phyloP scores from a whole-genome alignment of 2,113 vertebrate genomes.

The Mandrillus leucophaeus region DNA sequence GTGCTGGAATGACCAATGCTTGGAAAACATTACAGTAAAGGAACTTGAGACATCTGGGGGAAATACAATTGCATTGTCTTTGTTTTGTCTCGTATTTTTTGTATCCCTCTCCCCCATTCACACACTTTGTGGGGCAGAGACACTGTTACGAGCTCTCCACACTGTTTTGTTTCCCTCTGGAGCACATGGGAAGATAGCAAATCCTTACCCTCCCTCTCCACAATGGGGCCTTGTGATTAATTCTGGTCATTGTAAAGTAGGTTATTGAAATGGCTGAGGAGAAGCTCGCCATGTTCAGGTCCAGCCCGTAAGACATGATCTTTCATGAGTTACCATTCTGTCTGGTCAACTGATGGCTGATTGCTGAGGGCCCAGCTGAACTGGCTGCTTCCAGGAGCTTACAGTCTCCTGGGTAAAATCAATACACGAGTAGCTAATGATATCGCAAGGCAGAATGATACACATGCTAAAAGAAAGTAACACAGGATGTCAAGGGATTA shows the following conservation, averaged over 20 bases:
- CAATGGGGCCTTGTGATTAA: not conserved
- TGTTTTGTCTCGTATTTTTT: not conserved
- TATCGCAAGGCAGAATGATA: not conserved
- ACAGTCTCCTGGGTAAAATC: not conserved
- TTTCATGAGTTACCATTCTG: not conserved
- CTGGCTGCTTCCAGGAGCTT: not conserved
- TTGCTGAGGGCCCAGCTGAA: not conserved
- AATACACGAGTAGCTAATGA: not conserved
- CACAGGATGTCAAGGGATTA: not conserved
- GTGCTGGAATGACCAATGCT: not conserved
- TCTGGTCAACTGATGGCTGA: not conserved
- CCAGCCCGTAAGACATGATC: not conserved
- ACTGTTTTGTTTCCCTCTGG: not conserved
- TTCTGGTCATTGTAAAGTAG: not conserved
- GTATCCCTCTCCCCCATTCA: accelerated
- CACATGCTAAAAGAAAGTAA: not conserved
- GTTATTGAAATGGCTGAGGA: not conserved
- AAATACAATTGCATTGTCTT: not conserved
- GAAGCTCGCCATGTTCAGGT: not conserved
- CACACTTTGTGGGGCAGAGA: not conserved
- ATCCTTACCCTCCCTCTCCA: not conserved
- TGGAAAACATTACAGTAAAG: not conserved
- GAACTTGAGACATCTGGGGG: not conserved
- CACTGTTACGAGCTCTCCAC: not conserved
- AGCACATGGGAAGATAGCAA: not conserved